Conservation (phyloP, 2,888 invertebrate genomes). For the Lagria hirta region DNA sequence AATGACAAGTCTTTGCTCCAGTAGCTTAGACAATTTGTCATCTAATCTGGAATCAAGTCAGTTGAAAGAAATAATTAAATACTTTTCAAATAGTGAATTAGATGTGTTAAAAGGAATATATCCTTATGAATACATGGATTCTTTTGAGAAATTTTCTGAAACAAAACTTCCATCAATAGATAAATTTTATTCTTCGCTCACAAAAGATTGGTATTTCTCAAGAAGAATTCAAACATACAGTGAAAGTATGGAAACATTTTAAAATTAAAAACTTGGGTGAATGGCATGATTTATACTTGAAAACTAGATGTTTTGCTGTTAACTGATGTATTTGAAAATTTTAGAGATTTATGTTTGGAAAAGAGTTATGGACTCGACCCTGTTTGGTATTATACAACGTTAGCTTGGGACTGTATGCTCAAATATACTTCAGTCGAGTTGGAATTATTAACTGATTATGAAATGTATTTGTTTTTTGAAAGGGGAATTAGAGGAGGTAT, state of each 20-base stretch:
- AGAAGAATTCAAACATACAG: conserved; percentile 20
- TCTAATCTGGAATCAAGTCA: conserved; percentile 7
- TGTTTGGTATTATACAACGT: conserved; percentile 31
- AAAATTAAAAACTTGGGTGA: conserved; percentile 33
- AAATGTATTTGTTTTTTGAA: conserved; percentile 23
- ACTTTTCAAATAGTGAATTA: conserved; percentile 12
- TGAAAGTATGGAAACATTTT: conserved; percentile 21
- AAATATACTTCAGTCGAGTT: conserved; percentile 24
- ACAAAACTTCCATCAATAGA: conserved; percentile 11
- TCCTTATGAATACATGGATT: conserved; percentile 12
- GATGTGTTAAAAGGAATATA: conserved; percentile 13
- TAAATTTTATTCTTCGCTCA: conserved; percentile 11
- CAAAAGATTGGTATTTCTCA: conserved; percentile 15
- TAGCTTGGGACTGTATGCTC: conserved; percentile 35
- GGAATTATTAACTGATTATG: conserved; percentile 20
- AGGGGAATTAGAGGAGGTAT: conserved; percentile 20
- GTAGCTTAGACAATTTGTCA: conserved; percentile 7
- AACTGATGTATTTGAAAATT: conserved; percentile 41
- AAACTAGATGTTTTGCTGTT: conserved; percentile 39
- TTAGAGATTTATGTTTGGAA: conserved; percentile 32
- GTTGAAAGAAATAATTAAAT: conserved; percentile 13
- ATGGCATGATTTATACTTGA: conserved; percentile 38
- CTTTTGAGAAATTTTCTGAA: conserved; percentile 12
- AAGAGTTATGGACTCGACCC: conserved; percentile 36
- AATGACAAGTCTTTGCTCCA: conserved; percentile 1